Evolutionary conservation across 2,797 vertebrate genomes (phyloP).

Genomic region (Oreochromis mossambicus): DNA sequence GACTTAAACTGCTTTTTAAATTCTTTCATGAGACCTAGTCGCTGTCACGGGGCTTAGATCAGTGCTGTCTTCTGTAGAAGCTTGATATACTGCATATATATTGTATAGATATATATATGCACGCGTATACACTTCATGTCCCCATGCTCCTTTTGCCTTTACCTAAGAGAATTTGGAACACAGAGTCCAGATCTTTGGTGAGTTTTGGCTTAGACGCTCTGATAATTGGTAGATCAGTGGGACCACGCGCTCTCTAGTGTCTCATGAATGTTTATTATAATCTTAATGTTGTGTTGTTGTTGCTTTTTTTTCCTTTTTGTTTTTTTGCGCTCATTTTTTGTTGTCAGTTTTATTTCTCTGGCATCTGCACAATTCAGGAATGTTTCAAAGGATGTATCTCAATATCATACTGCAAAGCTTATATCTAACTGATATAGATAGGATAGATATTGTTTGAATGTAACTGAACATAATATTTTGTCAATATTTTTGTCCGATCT

Average conservation of each 20-base stretch:
- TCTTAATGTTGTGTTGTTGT: slow-evolving; percentile 16
- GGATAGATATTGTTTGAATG: neutral
- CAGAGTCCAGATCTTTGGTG: neutral
- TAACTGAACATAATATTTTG: neutral
- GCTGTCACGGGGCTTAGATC: neutral
- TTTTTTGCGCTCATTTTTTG: neutral
- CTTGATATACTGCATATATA: neutral
- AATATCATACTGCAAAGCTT: neutral
- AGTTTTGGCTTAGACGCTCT: neutral
- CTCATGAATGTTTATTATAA: slow-evolving; percentile 17
- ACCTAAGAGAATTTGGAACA: neutral
- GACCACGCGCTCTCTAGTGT: slow-evolving; percentile 17
- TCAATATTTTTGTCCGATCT: slow-evolving; percentile 8
- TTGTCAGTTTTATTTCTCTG: neutral
- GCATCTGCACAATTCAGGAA: slow-evolving; percentile 32
- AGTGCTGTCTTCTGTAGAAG: neutral
- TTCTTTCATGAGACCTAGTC: neutral
- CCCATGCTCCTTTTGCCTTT: neutral
- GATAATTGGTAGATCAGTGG: slow-evolving; percentile 6
- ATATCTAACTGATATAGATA: slow-evolving; percentile 14
- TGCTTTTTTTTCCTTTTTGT: neutral
- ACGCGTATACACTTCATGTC: neutral
- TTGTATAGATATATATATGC: neutral
- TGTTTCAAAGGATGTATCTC: slow-evolving; percentile 22
- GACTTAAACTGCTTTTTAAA: neutral